Evolutionary conservation across 2,888 invertebrate species (phyloP).

Genomic region (Caradrina kadenii): DNA sequence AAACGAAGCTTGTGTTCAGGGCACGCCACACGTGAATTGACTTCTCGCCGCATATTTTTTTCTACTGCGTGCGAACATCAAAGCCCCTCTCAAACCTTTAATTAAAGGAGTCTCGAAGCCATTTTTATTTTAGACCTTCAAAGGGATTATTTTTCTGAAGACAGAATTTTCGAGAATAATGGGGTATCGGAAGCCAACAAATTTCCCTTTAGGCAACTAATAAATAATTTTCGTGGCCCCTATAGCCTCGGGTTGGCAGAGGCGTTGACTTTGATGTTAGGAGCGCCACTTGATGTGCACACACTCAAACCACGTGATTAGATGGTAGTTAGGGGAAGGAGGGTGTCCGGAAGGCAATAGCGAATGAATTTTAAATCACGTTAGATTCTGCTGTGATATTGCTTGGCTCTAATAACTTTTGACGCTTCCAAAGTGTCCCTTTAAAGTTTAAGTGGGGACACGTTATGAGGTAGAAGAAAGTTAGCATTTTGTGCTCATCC

Average conservation of each 20-base stretch:
- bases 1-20: slow-evolving; percentile 11
- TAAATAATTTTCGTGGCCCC: slow-evolving; percentile 80
- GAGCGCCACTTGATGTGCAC: slow-evolving; percentile 83
- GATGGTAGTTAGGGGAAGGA: slow-evolving; percentile 76
- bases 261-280: slow-evolving; percentile 83
- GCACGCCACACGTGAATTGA: slow-evolving; percentile 22
- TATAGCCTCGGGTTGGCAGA: slow-evolving; percentile 61
- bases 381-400: slow-evolving; percentile 64
- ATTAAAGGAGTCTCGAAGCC: slow-evolving; percentile 70
- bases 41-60: slow-evolving; percentile 37
- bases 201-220: slow-evolving; percentile 78
- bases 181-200: slow-evolving; percentile 67
- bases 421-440: slow-evolving; percentile 42
- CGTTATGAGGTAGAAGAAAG: neutral
- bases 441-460: slow-evolving; percentile 35
- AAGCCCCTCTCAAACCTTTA: slow-evolving; percentile 63
- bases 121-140: slow-evolving; percentile 67
- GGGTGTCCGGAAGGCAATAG: slow-evolving; percentile 57
- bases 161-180: slow-evolving; percentile 53
- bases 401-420: slow-evolving; percentile 25
- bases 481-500: neutral
- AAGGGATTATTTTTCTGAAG: slow-evolving; percentile 65
- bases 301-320: slow-evolving; percentile 82
- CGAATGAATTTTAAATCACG: slow-evolving; percentile 76
- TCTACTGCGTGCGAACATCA: slow-evolving; percentile 54